Evolutionary conservation across 2,113 vertebrate genomes (phyloP), one percentile per base, ranked within the genome.

Genomic region (Hippolais icterina): DNA sequence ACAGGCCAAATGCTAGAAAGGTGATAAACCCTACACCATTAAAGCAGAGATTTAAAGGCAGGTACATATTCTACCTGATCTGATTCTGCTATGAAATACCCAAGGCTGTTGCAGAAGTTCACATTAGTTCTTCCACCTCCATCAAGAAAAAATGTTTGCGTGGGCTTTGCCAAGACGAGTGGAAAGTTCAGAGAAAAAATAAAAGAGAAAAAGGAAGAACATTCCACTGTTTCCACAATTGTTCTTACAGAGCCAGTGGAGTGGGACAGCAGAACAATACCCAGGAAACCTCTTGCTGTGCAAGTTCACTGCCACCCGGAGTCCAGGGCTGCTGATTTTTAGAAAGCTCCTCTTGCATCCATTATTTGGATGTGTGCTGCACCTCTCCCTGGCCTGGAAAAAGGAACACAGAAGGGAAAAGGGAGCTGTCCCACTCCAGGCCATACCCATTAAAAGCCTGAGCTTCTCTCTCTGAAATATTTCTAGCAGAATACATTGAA

Each of bases 11-110:
- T 41, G 63, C 17, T 65, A 77, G 83, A 83, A 86, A 94, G 64
- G 80, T 66, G 64, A 70, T 86, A 83, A 86, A 89, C 11, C 2
- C 29, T 64, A 90, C 80, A 83, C 52, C 64, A 93, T 86, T 77
- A 86, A 80, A 86, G 50, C n/a, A 46, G 37, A 72, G 14, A 61
- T 91, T 88, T 65, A 56, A 79, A 82, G 71, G 29, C 46, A 91
- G 44, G 15, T 61, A 61, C n/a, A 8, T 75, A 25, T n/a, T 52
- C 78, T 64, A 47, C 71, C 71, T 85, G 33, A 66, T 39, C 12
- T 35, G 20, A 41, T 63, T 44, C 50, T 81, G 54, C 60, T 44
- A 5, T 28, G 50, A 88, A 85, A 84, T 24, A 70, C 2, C n/a
- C 1, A 4, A 78, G 15, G 37, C 39, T 24, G 10, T 47, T 80